Evolutionary conservation across 2,797 vertebrate genomes (phyloP), one percentile per base, ranked within the genome.

Genomic region (Peromyscus eremicus): DNA sequence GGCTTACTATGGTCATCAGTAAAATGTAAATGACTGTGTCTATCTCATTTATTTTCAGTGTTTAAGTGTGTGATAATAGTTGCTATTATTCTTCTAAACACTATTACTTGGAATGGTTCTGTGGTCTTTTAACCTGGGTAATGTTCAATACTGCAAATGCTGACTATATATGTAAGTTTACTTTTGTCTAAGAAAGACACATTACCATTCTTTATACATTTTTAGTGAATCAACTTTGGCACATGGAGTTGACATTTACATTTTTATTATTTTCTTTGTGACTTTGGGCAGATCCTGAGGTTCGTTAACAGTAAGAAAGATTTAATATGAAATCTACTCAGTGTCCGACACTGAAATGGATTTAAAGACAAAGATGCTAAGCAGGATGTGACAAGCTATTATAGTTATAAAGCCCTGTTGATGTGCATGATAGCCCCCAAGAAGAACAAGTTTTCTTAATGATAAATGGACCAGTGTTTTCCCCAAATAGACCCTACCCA

Each of bases 171-270:
- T 82, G 29, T 0, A 34, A 0, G 37, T 25, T 64, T 9, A 79
- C 6, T 79, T 91, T 89, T 84, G 55, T 43, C 21, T 89, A 23
- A 87, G 60, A 95, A 96, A 92, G 85, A 97, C 89, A 97, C 87
- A 62, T 70, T 73, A 75, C 40, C 52, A 79, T 40, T 32, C 46
- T 46, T 92, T 64, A 71, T 73, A 92, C 5, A 77, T 91, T 92
- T 91, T 93, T 83, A 64, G 70, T 90, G 55, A 37, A 93, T 73
- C 27, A 43, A 12, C 94, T 94, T 90, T 92, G 89, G 71, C 52
- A 80, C 13, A 40, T 40, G 19, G 11, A 89, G 37, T 64, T 84
- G 43, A 55, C 62, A 94, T 96, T 81, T 73, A 57, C 89, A 27
- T 14, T 27, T 95, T 90, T 95, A 55, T 27, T 92, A 89, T 90